phyloP scores from a whole-genome alignment of 2,113 vertebrate species.

The Rhinichthys klamathensis region DNA sequence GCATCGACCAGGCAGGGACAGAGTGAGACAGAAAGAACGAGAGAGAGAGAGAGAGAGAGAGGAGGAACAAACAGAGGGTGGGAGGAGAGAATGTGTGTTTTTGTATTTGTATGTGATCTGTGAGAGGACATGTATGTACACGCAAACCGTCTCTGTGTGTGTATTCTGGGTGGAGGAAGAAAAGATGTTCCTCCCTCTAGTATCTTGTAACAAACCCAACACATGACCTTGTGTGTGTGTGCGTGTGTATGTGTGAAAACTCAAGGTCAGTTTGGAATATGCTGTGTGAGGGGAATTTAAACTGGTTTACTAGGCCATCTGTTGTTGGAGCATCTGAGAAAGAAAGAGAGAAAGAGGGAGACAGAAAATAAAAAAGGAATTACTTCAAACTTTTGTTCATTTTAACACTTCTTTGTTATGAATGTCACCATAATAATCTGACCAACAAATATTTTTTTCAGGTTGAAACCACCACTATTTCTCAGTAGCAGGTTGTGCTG shows the following conservation, averaged over 20 bases:
- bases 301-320: slow-evolving; percentile 46
- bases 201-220: slow-evolving; percentile 60
- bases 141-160: slow-evolving; percentile 11
- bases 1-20: slow-evolving; percentile 81
- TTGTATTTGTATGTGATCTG: slow-evolving; percentile 19
- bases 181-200: slow-evolving; percentile 39
- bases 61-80: slow-evolving; percentile 36
- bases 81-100: slow-evolving; percentile 29
- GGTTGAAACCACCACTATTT: not conserved
- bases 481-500: slow-evolving; percentile 18
- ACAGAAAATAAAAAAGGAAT: not conserved
- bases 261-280: slow-evolving; percentile 41
- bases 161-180: slow-evolving; percentile 27
- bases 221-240: slow-evolving; percentile 52
- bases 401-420: not conserved
- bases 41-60: slow-evolving; percentile 39
- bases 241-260: slow-evolving; percentile 24
- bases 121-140: slow-evolving; percentile 25
- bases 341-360: not conserved
- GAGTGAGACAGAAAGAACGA: slow-evolving; percentile 35
- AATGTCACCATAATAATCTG: not conserved
- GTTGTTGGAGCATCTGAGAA: not conserved
- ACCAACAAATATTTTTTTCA: not conserved
- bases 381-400: not conserved
- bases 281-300: slow-evolving; percentile 39